phyloP scores from a whole-genome alignment of 1,140 invertebrate genomes.

The Drosophila prosaltans region DNA sequence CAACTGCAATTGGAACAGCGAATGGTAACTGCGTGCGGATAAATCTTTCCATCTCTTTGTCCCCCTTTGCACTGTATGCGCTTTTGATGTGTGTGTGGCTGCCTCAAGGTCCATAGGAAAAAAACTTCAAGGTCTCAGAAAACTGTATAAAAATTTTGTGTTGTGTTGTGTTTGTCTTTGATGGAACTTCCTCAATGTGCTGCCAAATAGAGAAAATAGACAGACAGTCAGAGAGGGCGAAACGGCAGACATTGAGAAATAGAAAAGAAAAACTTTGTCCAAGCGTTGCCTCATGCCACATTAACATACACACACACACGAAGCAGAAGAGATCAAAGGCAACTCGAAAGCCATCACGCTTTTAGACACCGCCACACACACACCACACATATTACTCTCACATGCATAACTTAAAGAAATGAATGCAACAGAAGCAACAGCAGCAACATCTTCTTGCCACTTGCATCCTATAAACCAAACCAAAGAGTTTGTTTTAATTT shows the following conservation, averaged over 20 bases:
- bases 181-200: conserved; percentile 79
- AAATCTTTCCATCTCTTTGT: conserved; percentile 31
- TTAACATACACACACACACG: conserved; percentile 10
- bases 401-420: conserved; percentile 38
- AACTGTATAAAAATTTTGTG: conserved; percentile 46
- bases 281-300: conserved; percentile 17
- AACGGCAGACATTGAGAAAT: background rate
- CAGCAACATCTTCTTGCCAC: conserved; percentile 54
- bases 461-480: conserved; percentile 32
- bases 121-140: conserved; percentile 73
- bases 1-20: conserved; percentile 55
- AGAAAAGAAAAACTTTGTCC: conserved; percentile 22
- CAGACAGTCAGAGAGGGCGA: conserved; percentile 18
- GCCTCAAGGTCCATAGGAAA: conserved; percentile 68
- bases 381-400: background rate
- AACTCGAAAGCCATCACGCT: conserved; percentile 63
- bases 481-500: conserved; percentile 65
- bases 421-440: conserved; percentile 39
- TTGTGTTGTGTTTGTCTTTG: conserved; percentile 63
- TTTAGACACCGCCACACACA: conserved; percentile 49
- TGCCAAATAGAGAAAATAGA: conserved; percentile 63
- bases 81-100: conserved; percentile 42
- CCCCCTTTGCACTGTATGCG: conserved; percentile 65
- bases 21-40: background rate
- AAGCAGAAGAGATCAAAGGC: conserved; percentile 66